phyloP scores from a whole-genome alignment of 2,797 vertebrate species.

The Yasuhikotakia modesta region DNA sequence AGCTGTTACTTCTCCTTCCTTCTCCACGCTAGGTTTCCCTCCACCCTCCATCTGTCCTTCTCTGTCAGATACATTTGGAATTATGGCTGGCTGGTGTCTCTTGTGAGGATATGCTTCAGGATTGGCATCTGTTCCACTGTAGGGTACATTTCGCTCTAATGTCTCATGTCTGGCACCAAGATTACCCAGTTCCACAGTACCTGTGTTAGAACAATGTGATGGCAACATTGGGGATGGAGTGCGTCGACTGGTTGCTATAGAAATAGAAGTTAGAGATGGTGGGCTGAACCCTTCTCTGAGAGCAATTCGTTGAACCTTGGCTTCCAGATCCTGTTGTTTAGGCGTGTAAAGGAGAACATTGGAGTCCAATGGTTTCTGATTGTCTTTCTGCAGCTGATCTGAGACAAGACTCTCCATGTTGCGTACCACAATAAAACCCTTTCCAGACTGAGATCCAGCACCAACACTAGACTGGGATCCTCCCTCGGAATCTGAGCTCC shows the following conservation, averaged over 20 bases:
- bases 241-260: conserved; percentile 72
- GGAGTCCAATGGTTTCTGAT: conserved; percentile 30
- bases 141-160: background rate
- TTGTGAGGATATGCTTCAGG: background rate
- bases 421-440: background rate
- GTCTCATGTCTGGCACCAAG: background rate
- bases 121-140: background rate
- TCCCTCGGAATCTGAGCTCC: conserved; percentile 75
- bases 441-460: background rate
- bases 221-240: conserved; percentile 63
- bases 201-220: conserved; percentile 33
- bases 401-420: conserved; percentile 23
- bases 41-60: conserved; percentile 1
- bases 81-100: background rate
- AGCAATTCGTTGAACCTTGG: conserved; percentile 64
- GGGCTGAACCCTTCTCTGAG: conserved; percentile 61
- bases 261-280: conserved; percentile 72
- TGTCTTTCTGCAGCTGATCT: conserved; percentile 45
- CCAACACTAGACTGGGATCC: conserved; percentile 63
- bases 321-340: conserved; percentile 46
- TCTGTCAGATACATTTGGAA: background rate
- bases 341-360: conserved; percentile 28
- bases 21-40: background rate
- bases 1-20: background rate
- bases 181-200: background rate